These are phyloP conservation scores for Erpornis zantholeuca DNA, from an alignment of 2,113 vertebrate species.

Conservation along the genomic window DNA sequence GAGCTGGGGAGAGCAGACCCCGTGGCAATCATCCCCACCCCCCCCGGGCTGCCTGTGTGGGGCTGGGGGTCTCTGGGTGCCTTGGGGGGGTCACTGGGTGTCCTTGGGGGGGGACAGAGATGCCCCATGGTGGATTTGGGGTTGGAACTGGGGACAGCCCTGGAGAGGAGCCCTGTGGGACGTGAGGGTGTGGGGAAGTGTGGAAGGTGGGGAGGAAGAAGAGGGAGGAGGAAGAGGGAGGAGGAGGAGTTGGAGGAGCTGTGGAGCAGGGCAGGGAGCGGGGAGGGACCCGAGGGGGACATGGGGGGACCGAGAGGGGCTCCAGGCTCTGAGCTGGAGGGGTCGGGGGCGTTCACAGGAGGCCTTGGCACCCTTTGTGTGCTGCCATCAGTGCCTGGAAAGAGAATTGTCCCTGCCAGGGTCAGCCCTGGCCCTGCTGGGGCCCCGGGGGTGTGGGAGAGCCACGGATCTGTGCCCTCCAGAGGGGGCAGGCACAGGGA, in stretches of 20 bases:
- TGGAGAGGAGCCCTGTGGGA: neutral
- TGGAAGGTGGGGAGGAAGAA: neutral
- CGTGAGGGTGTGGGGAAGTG: neutral
- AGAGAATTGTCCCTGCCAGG: neutral
- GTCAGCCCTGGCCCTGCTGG: neutral
- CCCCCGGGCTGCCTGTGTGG: neutral
- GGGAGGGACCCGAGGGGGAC: neutral
- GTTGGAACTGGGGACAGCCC: neutral
- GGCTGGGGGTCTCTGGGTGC: too few species aligned
- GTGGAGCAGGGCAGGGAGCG: neutral
- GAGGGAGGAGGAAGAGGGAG: neutral
- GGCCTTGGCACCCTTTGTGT: neutral
- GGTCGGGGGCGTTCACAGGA: neutral
- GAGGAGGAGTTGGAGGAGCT: neutral
- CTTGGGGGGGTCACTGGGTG: too few species aligned
- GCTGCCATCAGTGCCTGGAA: conserved; percentile 1
- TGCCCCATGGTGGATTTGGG: neutral
- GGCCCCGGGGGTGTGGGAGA: accelerated
- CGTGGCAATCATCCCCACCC: neutral
- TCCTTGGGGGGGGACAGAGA: neutral
- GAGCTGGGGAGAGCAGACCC: neutral
- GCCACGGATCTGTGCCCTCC: neutral
- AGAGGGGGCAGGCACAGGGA: accelerated
- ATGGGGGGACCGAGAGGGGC: neutral
- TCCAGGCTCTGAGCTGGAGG: neutral